A percentile compares a stretch with the other conserved stretches of the same genome.
These are phyloP conservation scores for Lateolabrax maculatus DNA, from an alignment of 2,797 vertebrate genomes.

Conservation along the genomic window DNA sequence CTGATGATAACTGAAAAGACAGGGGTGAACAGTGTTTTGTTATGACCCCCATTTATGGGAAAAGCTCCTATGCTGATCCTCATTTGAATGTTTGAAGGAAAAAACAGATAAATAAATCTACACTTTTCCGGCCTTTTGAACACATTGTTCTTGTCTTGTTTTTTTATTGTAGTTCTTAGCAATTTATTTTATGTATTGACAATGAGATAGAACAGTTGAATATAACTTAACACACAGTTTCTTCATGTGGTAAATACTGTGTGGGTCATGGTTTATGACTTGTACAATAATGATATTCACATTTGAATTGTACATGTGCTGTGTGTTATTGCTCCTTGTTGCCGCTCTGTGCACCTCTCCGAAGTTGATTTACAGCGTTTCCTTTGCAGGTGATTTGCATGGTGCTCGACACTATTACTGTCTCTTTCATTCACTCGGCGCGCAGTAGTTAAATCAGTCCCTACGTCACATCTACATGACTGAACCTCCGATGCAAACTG, in stretches of 20 bases:
- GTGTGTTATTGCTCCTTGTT: conserved; percentile 60
- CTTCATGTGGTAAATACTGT: conserved; percentile 30
- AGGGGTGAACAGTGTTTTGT: neutral
- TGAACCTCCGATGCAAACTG: conserved; percentile 43
- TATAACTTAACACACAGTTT: neutral
- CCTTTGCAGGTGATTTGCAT: conserved; percentile 75
- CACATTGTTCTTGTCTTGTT: neutral
- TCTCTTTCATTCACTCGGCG: conserved; percentile 53
- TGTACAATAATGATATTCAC: conserved; percentile 57
- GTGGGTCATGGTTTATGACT: conserved; percentile 58
- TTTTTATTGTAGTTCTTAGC: neutral
- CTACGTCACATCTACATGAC: conserved; percentile 51
- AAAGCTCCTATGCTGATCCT: neutral
- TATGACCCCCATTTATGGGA: neutral
- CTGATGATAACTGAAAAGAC: neutral
- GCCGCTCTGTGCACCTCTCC: conserved; percentile 46
- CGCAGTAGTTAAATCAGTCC: conserved; percentile 63
- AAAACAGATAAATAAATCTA: neutral
- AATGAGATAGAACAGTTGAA: neutral
- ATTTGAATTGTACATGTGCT: conserved; percentile 55
- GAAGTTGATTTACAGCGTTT: conserved; percentile 74
- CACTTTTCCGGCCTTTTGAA: neutral
- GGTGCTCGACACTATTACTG: conserved; percentile 53
- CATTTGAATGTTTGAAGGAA: neutral
- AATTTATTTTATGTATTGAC: neutral